phyloP scores from a whole-genome alignment of 2,888 invertebrate genomes.

The Eristalis arbustorum region DNA sequence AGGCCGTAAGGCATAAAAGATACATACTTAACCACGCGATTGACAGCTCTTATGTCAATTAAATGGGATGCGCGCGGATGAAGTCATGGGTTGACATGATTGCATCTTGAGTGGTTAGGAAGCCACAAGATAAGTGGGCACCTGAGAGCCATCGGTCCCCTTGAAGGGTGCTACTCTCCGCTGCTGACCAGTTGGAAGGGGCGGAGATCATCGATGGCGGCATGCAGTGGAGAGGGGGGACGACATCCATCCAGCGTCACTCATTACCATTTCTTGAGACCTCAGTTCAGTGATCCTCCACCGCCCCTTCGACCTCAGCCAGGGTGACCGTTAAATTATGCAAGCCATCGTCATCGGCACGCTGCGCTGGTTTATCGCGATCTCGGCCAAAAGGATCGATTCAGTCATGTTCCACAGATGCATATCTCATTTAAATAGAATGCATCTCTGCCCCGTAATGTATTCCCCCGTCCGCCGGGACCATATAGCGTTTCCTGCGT shows the following conservation, averaged over 20 bases:
- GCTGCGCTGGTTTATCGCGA: neutral
- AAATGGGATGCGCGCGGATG: slow-evolving; percentile 1
- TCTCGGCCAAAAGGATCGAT: neutral
- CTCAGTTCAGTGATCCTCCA: neutral
- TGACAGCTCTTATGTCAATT: slow-evolving; percentile 41
- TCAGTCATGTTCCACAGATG: neutral
- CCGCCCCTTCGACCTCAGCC: neutral
- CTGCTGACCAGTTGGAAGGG: neutral
- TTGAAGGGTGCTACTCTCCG: no score
- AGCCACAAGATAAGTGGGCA: neutral
- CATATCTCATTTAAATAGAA: slow-evolving; percentile 60
- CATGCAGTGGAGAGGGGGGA: neutral
- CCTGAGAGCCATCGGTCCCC: neutral
- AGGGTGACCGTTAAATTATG: neutral
- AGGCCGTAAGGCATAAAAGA: slow-evolving; percentile 29
- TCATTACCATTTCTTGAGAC: neutral
- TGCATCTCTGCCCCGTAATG: slow-evolving; percentile 26
- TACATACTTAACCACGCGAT: neutral
- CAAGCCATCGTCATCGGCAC: neutral
- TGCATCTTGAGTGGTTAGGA: neutral
- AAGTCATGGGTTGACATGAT: neutral
- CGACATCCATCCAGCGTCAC: no score
- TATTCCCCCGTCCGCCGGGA: slow-evolving; percentile 26
- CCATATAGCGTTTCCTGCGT: slow-evolving; percentile 57
- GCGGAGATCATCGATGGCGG: neutral